Evolutionary conservation across 2,797 vertebrate species (phyloP).

Genomic region (Anas bernieri): DNA sequence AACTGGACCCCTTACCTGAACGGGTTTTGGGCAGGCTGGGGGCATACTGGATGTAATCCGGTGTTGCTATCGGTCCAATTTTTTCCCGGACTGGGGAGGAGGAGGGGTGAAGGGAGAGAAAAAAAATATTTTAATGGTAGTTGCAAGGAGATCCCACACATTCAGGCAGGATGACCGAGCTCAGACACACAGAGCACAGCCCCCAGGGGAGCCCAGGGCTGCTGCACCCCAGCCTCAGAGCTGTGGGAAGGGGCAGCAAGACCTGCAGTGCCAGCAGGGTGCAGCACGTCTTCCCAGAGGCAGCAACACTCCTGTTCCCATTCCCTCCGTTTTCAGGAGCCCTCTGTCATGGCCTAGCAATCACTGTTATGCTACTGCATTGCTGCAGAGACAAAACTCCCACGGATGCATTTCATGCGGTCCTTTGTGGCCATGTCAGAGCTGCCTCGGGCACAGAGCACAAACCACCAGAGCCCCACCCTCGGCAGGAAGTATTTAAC

Average conservation of each 20-base stretch:
- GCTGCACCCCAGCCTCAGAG: neutral
- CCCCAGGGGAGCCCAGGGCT: neutral
- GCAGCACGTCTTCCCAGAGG: neutral
- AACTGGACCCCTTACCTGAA: constrained; percentile 83
- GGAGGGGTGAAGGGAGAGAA: neutral
- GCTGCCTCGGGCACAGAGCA: neutral
- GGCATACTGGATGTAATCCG: constrained; percentile 95
- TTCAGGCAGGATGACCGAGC: neutral
- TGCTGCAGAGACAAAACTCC: neutral
- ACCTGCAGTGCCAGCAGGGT: neutral
- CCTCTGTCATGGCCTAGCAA: neutral
- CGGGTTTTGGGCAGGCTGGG: constrained; percentile 94
- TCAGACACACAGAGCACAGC: neutral
- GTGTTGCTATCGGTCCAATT: constrained; percentile 97
- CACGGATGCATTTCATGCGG: accelerated
- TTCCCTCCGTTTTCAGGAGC: neutral
- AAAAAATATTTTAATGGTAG: neutral
- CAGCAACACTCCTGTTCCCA: no score
- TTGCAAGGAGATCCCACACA: neutral
- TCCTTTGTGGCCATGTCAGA: neutral
- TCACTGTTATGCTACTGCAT: accelerated
- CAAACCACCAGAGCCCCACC: neutral
- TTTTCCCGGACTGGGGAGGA: constrained; percentile 89
- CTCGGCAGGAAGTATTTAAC: neutral
- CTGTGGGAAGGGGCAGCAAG: neutral